Evolutionary conservation across 2,888 invertebrate genomes (phyloP), one percentile per base, ranked within the genome.

Genomic region (Athalia cordata): DNA sequence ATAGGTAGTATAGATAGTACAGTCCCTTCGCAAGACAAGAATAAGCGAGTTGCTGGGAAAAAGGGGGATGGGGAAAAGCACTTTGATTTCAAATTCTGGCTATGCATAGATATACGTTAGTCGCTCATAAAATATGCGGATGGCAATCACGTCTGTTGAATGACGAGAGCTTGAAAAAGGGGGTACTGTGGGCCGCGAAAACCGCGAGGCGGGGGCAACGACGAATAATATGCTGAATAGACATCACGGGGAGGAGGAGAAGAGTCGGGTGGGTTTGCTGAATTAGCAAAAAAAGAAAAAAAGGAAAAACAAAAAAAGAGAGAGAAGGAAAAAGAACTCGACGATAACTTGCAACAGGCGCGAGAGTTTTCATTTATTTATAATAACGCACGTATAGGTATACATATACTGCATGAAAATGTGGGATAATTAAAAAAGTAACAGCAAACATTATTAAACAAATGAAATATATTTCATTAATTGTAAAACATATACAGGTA

Each of bases 131-230:
- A 87, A 87, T 87, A 87, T 87, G 84, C 86, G 87, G 82, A 80
- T 82, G 81, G 87, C 87, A 87, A 87, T 87, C 87, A 86, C 85
- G 86, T 85, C 83, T 81, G 79, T 83, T 85, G 86, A 87, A 87
- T 87, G 82, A 83, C 78, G 64, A 78, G 77, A 81, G 72, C 64
- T 65, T 67, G 8, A 78, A 72, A 57, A 65, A 66, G 70, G 50
- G 70, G 65, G 77, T 45, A 65, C 70, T 4, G 57, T n/a, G 5
- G 62, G 43, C 45, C 62, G 11, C 13, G 47, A 13, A 62, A 6
- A n/a, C n/a, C 29, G 64, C 64, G 72, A 78, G 68, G 79, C 57
- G 29, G 55, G n/a, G 68, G 52, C 68, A 43, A 55, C 55, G 68
- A 47, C 45, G 72, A 72, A 59, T 72, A 72, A 72, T 29, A 29